These are phyloP conservation scores for Sebastes variabilis DNA, from an alignment of 2,797 vertebrate genomes.

Conservation along the genomic window DNA sequence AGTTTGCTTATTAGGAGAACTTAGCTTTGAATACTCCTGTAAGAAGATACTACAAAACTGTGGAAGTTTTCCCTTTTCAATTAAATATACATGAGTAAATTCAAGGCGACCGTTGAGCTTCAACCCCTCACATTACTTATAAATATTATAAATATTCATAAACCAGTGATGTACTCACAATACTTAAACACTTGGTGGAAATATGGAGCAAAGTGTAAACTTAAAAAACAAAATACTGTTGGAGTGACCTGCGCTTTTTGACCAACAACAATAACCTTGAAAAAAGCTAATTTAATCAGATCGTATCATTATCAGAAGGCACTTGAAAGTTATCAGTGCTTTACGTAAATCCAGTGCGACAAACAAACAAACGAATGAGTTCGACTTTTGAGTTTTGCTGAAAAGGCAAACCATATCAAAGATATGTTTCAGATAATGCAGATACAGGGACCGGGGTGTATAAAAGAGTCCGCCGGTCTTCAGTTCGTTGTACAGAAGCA, in stretches of 20 bases:
- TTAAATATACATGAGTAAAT: too few species aligned
- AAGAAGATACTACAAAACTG: too few species aligned
- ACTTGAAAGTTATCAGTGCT: constrained; percentile 47
- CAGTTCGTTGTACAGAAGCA: constrained; percentile 55
- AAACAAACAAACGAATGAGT: constrained; percentile 8
- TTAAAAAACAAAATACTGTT: neutral
- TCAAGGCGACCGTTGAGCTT: too few species aligned
- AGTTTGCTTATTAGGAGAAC: too few species aligned
- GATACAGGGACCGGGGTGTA: constrained; percentile 44
- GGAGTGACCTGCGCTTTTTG: neutral
- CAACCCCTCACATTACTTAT: neutral
- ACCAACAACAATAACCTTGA: constrained; percentile 15
- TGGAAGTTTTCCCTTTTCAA: too few species aligned
- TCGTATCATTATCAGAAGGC: constrained; percentile 25
- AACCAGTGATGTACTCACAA: neutral
- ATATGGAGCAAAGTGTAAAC: neutral
- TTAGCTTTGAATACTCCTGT: too few species aligned
- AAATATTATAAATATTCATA: neutral
- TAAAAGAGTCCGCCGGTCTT: constrained; percentile 48
- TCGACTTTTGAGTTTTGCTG: constrained; percentile 13
- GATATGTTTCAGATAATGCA: constrained; percentile 11
- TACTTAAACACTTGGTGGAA: neutral
- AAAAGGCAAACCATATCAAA: constrained; percentile 3
- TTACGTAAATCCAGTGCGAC: neutral
- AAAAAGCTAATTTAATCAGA: neutral